These are phyloP conservation scores for Pomacea canaliculata DNA, from an alignment of 2,888 invertebrate species.

Conservation along the genomic window DNA sequence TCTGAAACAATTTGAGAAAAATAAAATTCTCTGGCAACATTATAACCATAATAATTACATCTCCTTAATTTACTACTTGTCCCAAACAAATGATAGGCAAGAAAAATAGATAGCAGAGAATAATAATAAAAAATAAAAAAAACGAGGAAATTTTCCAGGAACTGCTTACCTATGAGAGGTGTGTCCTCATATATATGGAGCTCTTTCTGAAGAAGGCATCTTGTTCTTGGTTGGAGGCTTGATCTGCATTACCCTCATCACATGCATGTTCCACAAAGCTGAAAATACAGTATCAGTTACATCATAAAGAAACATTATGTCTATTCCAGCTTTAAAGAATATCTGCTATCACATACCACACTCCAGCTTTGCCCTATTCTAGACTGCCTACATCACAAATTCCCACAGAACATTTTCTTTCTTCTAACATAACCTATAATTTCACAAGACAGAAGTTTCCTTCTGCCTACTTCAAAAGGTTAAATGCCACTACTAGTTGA, in stretches of 20 bases:
- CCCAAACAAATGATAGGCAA: no score
- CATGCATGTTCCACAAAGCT: conserved; percentile 75
- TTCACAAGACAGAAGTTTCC: no score
- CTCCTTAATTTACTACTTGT: not conserved
- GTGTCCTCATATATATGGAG: conserved; percentile 76
- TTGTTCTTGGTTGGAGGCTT: conserved; percentile 71
- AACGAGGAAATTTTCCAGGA: not conserved
- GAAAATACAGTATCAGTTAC: conserved; percentile 20
- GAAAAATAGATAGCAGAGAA: not conserved
- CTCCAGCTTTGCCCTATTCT: no score
- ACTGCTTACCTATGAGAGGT: conserved; percentile 72
- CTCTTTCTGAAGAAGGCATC: conserved; percentile 72
- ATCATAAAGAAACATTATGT: no score
- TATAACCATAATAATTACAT: not conserved
- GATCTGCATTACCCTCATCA: conserved; percentile 75
- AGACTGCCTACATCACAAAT: no score
- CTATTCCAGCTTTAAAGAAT: no score
- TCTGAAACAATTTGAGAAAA: conserved; percentile 33
- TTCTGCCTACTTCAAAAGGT: no score
- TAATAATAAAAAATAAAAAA: not conserved
- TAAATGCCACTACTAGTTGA: no score
- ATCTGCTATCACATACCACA: no score
- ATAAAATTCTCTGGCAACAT: not conserved
- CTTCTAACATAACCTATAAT: no score
- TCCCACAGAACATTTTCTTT: no score